Evolutionary conservation across 2,113 vertebrate species (phyloP).

Genomic region (Acanthisitta chloris): DNA sequence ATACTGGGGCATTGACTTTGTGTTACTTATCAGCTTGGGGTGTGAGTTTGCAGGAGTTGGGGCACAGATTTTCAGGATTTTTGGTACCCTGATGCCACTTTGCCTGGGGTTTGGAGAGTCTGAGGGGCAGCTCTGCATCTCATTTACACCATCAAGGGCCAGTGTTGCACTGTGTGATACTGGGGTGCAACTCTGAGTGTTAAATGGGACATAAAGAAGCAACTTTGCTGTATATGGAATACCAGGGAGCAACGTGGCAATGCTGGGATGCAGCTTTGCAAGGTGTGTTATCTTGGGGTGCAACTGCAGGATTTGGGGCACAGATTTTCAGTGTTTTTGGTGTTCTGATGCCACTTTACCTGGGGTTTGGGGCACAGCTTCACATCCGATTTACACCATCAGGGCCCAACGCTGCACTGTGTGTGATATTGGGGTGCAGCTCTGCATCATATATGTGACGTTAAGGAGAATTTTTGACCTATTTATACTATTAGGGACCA

Average conservation of each 20-base stretch:
- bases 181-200: neutral
- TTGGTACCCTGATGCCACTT: neutral
- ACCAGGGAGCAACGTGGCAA: accelerated
- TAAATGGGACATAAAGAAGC: accelerated
- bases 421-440: neutral
- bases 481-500: accelerated
- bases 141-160: accelerated
- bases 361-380: neutral
- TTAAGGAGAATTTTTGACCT: neutral
- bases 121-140: neutral
- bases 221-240: neutral
- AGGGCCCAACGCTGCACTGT: accelerated
- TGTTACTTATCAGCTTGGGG: accelerated
- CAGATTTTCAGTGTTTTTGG: neutral
- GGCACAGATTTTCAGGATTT: neutral
- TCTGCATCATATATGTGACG: accelerated
- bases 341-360: neutral
- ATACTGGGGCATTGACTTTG: neutral
- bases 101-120: accelerated
- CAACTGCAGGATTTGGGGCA: neutral
- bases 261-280: neutral
- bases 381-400: accelerated
- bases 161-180: accelerated
- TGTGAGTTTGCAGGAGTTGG: neutral
- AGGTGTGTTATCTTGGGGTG: neutral